These are phyloP conservation scores for Lordiphosa andalusiaca DNA, from an alignment of 2,888 invertebrate genomes.

Conservation along the genomic window DNA sequence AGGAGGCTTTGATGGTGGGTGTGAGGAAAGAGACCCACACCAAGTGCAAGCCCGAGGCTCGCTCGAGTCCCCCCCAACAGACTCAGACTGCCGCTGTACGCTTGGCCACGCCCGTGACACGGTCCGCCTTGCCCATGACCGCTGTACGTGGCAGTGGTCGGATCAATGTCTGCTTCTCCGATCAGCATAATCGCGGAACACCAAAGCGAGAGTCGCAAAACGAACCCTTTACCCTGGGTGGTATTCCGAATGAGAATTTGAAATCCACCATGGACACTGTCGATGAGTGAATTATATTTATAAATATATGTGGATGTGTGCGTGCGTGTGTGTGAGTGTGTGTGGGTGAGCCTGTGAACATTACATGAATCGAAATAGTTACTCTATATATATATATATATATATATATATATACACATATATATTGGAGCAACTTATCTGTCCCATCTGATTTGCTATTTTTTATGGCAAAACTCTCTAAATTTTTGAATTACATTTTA, in stretches of 20 bases:
- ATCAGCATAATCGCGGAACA: constrained; percentile 60
- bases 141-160: constrained; percentile 70
- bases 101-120: constrained; percentile 58
- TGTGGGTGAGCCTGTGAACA: background rate
- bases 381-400: too few species aligned
- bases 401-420: too few species aligned
- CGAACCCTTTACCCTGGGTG: constrained; percentile 55
- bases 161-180: constrained; percentile 76
- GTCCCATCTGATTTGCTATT: too few species aligned
- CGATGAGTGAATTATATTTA: too few species aligned
- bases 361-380: too few species aligned
- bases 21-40: constrained; percentile 68
- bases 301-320: background rate
- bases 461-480: too few species aligned
- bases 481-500: too few species aligned
- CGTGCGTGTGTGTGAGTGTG: background rate
- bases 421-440: too few species aligned
- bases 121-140: constrained; percentile 54
- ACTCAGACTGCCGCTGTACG: constrained; percentile 32
- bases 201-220: constrained; percentile 79
- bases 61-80: constrained; percentile 20
- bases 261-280: too few species aligned
- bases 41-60: constrained; percentile 29
- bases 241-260: constrained; percentile 1
- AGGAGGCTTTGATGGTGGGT: constrained; percentile 73